Base-by-base conservation (phyloP, 2,797 vertebrate species). In the Limnodromus scolopaceus region DNA sequence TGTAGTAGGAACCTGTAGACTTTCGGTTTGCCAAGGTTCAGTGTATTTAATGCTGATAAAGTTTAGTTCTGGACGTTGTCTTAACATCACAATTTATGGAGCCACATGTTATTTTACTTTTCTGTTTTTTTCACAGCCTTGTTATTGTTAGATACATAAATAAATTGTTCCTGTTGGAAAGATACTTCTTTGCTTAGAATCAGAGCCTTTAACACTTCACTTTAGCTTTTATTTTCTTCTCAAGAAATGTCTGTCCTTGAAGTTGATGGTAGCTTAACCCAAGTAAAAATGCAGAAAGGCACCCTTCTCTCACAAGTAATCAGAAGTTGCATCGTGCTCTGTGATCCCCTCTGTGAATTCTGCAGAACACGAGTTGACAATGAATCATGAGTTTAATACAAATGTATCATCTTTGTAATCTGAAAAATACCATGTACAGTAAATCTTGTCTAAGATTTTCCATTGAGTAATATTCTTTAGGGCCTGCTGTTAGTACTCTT, bases 351-450 rank as follows among this genome's bases (percentile, higher is more conserved):
- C 80, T 93, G 82, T 86, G 95, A 87, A 92, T 95, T 96, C 41
- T 17, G 65, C 71, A 85, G 57, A 83, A 78, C 43, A 65, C 0
- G 1, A 51, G 28, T 41, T 89, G 91, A 82, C 66, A 84, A 82
- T 96, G 92, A 96, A 96, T 96, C 83, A 88, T 80, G 71, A 80
- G 30, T 93, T 95, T 95, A 95, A 89, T 96, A 89, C 78, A 94
- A 93, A 96, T 91, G 70, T 90, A 96, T 92, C 91, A 90, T 92
- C 75, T 15, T 75, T 65, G 92, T 95, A 95, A 95, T 92, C 93
- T 94, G 93, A 89, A 93, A 97, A 95, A 85, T 93, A 95, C 53
- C 39, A 4, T 54, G 81, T 76, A 64, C 71, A 63, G 71, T 96
- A 96, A 96, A 95, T 97, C 93, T 96, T 92, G 76, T 95, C 60